These are phyloP conservation scores for Hemibagrus guttatus DNA, from an alignment of 2,797 vertebrate species.

Conservation along the genomic window DNA sequence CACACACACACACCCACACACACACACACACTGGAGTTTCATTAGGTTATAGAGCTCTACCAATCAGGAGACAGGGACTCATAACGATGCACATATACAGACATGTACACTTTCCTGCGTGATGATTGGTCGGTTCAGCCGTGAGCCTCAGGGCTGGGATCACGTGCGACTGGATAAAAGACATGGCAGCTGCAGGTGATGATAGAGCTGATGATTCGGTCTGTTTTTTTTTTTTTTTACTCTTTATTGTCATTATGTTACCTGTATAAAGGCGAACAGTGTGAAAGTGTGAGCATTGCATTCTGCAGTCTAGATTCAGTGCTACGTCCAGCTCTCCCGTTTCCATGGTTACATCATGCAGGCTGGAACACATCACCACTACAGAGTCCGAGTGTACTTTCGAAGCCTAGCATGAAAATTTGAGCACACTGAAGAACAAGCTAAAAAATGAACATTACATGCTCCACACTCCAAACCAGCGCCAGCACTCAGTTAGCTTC, in stretches of 20 bases:
- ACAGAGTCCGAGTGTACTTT: no score
- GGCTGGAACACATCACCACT: no score
- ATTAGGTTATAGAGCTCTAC: neutral
- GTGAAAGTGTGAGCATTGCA: neutral
- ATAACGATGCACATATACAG: constrained; percentile 9
- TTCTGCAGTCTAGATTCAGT: neutral
- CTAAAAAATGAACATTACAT: neutral
- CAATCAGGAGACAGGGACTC: neutral
- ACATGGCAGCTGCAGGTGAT: neutral
- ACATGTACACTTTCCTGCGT: neutral
- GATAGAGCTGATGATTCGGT: neutral
- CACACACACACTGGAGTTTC: neutral
- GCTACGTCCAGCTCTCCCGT: no score
- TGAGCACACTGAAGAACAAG: neutral
- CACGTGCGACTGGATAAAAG: neutral
- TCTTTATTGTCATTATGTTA: neutral
- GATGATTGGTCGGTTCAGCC: neutral
- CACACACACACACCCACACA: neutral
- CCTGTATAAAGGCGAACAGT: neutral
- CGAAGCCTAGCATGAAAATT: neutral
- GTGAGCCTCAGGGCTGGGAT: neutral
- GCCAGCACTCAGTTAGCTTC: neutral
- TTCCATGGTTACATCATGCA: no score
- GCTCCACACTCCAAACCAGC: neutral
- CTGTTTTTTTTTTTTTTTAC: neutral